These are phyloP conservation scores for Ruditapes philippinarum DNA, from an alignment of 1,140 invertebrate species.

Conservation along the genomic window DNA sequence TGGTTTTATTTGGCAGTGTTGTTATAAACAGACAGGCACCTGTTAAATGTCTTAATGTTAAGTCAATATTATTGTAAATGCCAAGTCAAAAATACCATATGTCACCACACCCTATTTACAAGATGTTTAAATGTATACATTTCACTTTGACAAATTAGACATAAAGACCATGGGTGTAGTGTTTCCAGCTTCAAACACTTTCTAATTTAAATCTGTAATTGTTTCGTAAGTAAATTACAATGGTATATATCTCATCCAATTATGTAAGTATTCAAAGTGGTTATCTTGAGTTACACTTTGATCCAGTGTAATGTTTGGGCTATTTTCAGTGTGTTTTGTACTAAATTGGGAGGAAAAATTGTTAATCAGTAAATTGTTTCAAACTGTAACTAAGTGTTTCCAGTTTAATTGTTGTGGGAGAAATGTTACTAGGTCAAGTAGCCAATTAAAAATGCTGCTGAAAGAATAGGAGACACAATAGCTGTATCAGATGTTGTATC, in stretches of 20 bases:
- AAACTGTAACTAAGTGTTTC: no score
- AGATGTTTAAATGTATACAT: background rate
- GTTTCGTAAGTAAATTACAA: background rate
- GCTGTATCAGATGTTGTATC: no score
- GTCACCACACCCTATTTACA: background rate
- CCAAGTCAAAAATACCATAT: background rate
- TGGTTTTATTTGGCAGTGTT: no score
- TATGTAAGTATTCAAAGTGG: background rate
- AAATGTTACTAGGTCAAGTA: background rate
- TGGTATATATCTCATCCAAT: background rate
- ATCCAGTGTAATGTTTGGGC: no score
- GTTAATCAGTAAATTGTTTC: background rate
- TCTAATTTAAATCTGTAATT: conserved; percentile 20
- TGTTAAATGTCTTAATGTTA: no score
- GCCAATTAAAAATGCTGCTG: background rate
- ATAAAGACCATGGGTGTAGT: background rate
- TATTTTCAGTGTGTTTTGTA: no score
- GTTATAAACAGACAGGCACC: no score
- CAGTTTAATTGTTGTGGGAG: background rate
- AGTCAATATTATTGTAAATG: no score
- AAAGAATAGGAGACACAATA: background rate
- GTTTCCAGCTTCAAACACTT: background rate
- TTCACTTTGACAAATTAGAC: background rate
- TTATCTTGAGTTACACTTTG: background rate
- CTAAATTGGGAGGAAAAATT: no score